Evolutionary conservation across 37 sponge, comb jelly and placozoan genomes (phyloP).

Genomic region (Halisarca cf. caerulea): DNA sequence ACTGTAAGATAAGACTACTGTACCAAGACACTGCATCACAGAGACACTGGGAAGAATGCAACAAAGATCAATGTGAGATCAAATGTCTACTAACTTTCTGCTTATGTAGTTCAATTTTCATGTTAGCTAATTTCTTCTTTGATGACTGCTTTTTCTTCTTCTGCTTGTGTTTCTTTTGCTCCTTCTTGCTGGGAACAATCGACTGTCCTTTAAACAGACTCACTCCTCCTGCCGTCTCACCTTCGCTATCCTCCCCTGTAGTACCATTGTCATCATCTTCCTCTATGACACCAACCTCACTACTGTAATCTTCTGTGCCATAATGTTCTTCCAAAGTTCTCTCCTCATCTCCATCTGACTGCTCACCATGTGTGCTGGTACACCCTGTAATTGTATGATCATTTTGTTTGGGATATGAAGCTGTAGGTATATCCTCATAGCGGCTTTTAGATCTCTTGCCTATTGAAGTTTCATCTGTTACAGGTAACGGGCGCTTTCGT

Average conservation of each 20-base stretch:
- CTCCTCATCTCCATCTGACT: neutral
- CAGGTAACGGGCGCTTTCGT: too few species aligned
- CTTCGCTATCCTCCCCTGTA: constrained; percentile 3
- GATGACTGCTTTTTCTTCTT: constrained; percentile 41
- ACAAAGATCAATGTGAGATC: neutral
- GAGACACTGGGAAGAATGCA: neutral
- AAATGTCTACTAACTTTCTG: constrained; percentile 48
- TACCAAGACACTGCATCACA: too few species aligned
- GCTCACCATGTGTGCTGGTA: neutral
- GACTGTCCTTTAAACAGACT: constrained; percentile 40
- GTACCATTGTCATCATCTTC: neutral
- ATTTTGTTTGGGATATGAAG: too few species aligned
- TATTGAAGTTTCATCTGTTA: too few species aligned
- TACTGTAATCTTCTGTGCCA: neutral
- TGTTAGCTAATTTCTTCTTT: constrained; percentile 14
- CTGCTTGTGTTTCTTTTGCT: neutral
- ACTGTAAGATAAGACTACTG: too few species aligned
- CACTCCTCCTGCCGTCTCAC: neutral
- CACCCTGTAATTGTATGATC: neutral
- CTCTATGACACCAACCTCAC: neutral
- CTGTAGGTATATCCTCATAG: too few species aligned
- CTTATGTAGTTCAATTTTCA: constrained; percentile 27
- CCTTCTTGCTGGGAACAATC: neutral
- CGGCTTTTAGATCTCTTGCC: too few species aligned
- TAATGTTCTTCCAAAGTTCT: neutral